phyloP scores from a whole-genome alignment of 2,113 vertebrate genomes.

The Mirza zaza region DNA sequence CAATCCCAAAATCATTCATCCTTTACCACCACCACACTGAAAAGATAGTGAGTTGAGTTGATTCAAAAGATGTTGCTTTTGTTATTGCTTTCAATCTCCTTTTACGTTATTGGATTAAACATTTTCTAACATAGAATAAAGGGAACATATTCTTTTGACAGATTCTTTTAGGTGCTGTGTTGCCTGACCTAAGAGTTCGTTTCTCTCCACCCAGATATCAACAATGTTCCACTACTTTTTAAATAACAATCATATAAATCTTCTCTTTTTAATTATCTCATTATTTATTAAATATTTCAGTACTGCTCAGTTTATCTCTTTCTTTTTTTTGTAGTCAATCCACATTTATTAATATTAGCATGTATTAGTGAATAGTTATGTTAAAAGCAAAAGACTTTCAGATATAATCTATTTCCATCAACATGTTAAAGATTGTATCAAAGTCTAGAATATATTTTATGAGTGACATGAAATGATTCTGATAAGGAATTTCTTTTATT shows the following conservation, averaged over 20 bases:
- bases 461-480: slow-evolving; percentile 1
- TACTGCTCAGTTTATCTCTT: background rate
- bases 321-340: background rate
- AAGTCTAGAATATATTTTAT: slow-evolving; percentile 40
- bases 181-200: background rate
- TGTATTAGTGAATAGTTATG: background rate
- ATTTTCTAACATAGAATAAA: background rate
- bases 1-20: background rate
- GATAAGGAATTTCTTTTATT: slow-evolving; percentile 27
- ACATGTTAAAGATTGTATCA: slow-evolving; percentile 3
- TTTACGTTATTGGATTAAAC: background rate
- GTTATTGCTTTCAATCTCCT: background rate
- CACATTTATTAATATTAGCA: background rate
- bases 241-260: background rate
- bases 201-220: background rate
- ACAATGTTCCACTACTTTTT: background rate
- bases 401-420: slow-evolving; percentile 11
- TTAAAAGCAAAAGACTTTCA: slow-evolving; percentile 21
- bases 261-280: background rate
- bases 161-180: background rate
- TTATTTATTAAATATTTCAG: background rate
- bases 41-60: background rate
- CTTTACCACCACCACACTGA: background rate
- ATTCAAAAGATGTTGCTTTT: background rate
- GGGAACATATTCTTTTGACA: background rate